These are phyloP conservation scores for Galendromus occidentalis DNA, from an alignment of 1,140 invertebrate genomes.

Conservation along the genomic window DNA sequence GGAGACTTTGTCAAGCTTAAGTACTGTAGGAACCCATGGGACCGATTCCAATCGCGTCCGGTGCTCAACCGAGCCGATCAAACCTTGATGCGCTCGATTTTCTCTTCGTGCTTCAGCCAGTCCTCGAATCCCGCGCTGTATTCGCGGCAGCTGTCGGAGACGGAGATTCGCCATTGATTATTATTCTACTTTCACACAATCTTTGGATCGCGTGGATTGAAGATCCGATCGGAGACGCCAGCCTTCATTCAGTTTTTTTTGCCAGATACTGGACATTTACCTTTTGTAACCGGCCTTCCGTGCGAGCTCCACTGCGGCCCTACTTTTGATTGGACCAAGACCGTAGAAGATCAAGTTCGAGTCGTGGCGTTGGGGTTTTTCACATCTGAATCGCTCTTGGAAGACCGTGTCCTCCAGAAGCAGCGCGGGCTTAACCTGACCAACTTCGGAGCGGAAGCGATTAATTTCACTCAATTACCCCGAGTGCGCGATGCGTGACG, in stretches of 20 bases:
- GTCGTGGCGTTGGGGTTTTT: neutral
- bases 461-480: no score
- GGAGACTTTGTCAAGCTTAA: no score
- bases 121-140: conserved; percentile 3
- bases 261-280: no score
- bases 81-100: neutral
- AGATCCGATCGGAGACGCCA: no score
- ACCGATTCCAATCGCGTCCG: no score
- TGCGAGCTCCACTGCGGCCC: neutral
- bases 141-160: neutral
- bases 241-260: no score
- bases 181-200: no score
- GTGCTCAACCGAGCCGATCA: no score
- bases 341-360: conserved; percentile 6
- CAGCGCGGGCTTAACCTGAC: conserved; percentile 4
- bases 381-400: neutral
- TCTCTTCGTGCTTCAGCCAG: neutral
- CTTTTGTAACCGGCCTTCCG: conserved; percentile 4
- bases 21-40: no score
- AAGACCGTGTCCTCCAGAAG: neutral
- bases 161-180: no score
- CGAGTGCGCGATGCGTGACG: no score
- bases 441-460: neutral
- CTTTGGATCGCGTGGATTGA: no score
- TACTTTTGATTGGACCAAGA: neutral